A percentile compares a stretch with the other conserved stretches of the same genome.
Evolutionary conservation across 2,113 vertebrate species (phyloP).

Genomic region (Neolamprologus hecqui): DNA sequence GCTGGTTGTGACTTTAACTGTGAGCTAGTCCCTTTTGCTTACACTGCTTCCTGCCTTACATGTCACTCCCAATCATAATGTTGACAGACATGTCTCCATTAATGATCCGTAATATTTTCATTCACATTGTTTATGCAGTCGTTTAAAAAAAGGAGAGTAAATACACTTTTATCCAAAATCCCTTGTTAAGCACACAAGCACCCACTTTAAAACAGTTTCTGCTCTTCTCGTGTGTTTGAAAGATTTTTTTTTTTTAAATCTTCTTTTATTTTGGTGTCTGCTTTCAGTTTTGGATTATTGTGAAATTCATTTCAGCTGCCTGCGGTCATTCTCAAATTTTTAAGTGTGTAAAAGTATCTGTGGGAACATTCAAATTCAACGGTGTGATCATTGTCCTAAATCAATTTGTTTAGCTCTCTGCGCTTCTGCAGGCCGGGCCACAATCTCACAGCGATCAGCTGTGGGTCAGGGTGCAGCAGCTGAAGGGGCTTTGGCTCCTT

Average conservation of each 20-base stretch:
- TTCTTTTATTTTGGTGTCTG: not conserved
- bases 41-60: not conserved
- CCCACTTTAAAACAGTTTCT: not conserved
- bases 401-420: conserved; percentile 3
- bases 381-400: not conserved
- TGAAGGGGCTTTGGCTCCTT: not conserved
- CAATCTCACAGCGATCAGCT: not conserved
- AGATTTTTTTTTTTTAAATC: not conserved
- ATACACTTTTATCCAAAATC: not conserved
- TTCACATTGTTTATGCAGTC: not conserved
- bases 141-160: not conserved
- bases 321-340: not conserved
- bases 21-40: not conserved
- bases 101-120: not conserved
- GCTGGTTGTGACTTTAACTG: not conserved
- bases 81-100: not conserved
- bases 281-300: not conserved
- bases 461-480: conserved; percentile 10
- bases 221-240: not conserved
- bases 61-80: not conserved
- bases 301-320: not conserved
- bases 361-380: conserved; percentile 13
- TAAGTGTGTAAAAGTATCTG: not conserved
- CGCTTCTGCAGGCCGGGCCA: not conserved
- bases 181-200: not conserved